Base-by-base conservation (phyloP, 2,888 invertebrate genomes). In the Mellilla xanthometata region DNA sequence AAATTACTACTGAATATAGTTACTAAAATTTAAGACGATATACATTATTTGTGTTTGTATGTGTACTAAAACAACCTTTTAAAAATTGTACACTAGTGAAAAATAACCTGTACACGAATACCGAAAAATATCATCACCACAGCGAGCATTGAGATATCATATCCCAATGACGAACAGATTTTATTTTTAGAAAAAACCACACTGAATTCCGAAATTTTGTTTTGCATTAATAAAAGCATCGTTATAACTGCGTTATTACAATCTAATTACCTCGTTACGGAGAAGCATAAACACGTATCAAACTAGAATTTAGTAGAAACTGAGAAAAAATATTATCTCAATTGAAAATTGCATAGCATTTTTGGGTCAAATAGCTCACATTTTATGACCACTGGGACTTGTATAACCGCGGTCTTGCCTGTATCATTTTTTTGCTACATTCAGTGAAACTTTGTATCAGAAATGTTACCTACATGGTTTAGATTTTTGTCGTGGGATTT, bases 301-400 rank as follows among this genome's bases (percentile, higher is more conserved):
- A 32, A 13, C 12, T 12, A 12, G 31, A 28, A 29, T 26, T 6
- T 22, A 24, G 8, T 28, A 26, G 12, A 28, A 6, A 12, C 9
- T 4, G 13, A 29, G 23, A 39, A 44, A 32, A 39, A 44, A 29
- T 15, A 39, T 34, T 7, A n/a, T 13, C 28, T 29, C 19, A 27
- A 46, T 46, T 35, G 43, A 30, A 44, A 46, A 46, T 50, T 40
- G 34, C 31, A 27, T 23, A 9, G 36, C 27, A 41, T 50, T 48
- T 50, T 45, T 30, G 26, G 42, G 42, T 43, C 43, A 49, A 42
- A 55, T 52, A 40, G 24, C 40, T 38, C 28, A 40, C 42, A 52
- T 55, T 49, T 49, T 54, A 52, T 26, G 30, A 44, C 33, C 11
- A 39, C 35, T 47, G 39, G 33, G 39, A 13, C 24, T 23, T 23